Conservation (phyloP, 2,113 vertebrate species). For the Madoqua kirkii region DNA sequence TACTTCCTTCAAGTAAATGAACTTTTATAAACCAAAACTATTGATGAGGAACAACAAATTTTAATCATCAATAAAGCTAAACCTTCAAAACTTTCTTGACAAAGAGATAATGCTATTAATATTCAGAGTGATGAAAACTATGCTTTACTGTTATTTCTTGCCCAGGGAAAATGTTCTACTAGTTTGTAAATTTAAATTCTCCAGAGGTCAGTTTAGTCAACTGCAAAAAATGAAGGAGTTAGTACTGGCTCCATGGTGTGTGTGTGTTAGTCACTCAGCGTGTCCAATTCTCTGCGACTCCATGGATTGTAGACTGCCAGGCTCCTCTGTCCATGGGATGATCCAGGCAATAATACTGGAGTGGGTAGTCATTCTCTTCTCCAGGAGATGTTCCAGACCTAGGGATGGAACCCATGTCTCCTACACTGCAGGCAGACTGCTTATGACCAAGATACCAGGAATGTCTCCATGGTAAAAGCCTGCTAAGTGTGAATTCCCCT, state of each 20-base stretch:
- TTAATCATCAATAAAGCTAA: slow-evolving; percentile 16
- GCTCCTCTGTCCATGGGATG: neutral
- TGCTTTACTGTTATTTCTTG: neutral
- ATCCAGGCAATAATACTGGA: neutral
- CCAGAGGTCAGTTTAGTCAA: neutral
- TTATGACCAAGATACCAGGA: neutral
- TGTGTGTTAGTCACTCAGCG: neutral
- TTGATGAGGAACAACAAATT: slow-evolving; percentile 9
- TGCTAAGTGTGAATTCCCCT: neutral
- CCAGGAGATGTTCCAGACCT: neutral
- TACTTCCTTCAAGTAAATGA: neutral
- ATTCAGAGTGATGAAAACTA: neutral
- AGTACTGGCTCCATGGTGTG: neutral
- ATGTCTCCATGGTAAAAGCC: neutral
- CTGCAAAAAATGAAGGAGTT: neutral
- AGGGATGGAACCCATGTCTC: neutral
- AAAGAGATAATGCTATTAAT: neutral
- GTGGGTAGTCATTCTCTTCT: neutral
- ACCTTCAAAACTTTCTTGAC: neutral
- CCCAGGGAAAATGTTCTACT: neutral
- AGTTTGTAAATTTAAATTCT: neutral
- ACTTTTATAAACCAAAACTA: slow-evolving; percentile 17
- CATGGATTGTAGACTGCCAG: neutral
- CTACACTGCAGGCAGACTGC: neutral
- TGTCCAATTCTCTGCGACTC: neutral